Conservation (phyloP, 2,113 vertebrate species). For the Acanthochromis polyacanthus region DNA sequence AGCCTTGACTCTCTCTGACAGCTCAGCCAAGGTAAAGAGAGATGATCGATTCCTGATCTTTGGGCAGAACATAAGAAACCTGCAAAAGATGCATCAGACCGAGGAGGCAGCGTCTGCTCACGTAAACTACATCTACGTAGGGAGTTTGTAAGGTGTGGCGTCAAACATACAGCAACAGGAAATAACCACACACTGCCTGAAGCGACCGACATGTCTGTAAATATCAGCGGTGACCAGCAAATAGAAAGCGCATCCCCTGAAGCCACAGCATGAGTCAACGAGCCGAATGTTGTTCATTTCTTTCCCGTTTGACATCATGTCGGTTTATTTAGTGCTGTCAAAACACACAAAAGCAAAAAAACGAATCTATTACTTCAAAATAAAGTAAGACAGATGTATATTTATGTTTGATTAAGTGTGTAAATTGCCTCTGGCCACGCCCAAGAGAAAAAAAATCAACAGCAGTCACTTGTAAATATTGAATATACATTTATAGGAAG, state of each 20-base stretch:
- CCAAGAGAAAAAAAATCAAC: neutral
- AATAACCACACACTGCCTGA: neutral
- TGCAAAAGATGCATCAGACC: conserved; percentile 14
- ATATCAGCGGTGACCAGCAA: conserved; percentile 7
- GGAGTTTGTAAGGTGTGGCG: conserved; percentile 1
- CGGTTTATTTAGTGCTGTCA: neutral
- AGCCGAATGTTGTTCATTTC: neutral
- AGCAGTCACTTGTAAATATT: neutral
- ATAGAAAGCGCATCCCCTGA: neutral
- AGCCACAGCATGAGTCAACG: neutral
- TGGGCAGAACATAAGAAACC: neutral
- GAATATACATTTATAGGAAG: neutral
- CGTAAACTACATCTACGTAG: neutral
- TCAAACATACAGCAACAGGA: neutral
- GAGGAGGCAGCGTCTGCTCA: conserved; percentile 12
- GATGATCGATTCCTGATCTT: neutral
- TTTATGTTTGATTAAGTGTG: too few relatives aligned
- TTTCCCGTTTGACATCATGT: too few relatives aligned
- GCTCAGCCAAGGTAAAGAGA: conserved; percentile 12
- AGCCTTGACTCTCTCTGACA: conserved; percentile 13
- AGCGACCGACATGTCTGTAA: neutral
- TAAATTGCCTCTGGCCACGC: neutral
- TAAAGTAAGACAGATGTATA: too few relatives aligned
- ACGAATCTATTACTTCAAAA: neutral
- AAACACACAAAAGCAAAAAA: neutral